A percentile compares a stretch with the other conserved stretches of the same genome.
Conservation (phyloP, 1,140 invertebrate genomes). For the Macrobrachium rosenbergii region DNA sequence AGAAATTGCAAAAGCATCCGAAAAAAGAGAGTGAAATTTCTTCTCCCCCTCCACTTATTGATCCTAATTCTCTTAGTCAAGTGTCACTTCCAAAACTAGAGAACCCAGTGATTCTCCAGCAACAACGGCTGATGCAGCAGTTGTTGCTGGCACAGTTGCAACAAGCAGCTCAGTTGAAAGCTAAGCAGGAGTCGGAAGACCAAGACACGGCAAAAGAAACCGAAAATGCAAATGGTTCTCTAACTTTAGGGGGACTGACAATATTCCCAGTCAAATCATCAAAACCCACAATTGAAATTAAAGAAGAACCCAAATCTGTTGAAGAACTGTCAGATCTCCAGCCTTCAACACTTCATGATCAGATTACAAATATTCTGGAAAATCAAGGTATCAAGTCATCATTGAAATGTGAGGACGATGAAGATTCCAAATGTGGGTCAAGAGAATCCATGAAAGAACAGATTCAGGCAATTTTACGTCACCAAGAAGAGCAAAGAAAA, state of each 20-base stretch:
- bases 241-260: constrained; percentile 36
- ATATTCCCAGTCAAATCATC: constrained; percentile 39
- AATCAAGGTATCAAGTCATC: constrained; percentile 49
- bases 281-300: neutral
- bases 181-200: neutral
- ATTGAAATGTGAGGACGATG: neutral
- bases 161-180: neutral
- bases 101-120: constrained; percentile 23
- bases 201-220: constrained; percentile 2
- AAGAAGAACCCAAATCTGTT: neutral
- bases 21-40: neutral
- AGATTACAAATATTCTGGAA: constrained; percentile 41
- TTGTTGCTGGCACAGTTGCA: constrained; percentile 45
- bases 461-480: constrained; percentile 42
- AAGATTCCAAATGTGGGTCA: neutral
- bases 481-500: constrained; percentile 43
- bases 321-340: neutral
- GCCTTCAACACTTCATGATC: constrained; percentile 44
- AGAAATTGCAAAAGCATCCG: constrained; percentile 48
- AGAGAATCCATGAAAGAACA: constrained; percentile 57
- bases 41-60: constrained; percentile 35
- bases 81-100: neutral
- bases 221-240: neutral
- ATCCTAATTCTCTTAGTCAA: constrained; percentile 6
- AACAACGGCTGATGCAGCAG: constrained; percentile 48